These are phyloP conservation scores for Galeruca laticollis DNA, from an alignment of 2,888 invertebrate species.

Conservation along the genomic window DNA sequence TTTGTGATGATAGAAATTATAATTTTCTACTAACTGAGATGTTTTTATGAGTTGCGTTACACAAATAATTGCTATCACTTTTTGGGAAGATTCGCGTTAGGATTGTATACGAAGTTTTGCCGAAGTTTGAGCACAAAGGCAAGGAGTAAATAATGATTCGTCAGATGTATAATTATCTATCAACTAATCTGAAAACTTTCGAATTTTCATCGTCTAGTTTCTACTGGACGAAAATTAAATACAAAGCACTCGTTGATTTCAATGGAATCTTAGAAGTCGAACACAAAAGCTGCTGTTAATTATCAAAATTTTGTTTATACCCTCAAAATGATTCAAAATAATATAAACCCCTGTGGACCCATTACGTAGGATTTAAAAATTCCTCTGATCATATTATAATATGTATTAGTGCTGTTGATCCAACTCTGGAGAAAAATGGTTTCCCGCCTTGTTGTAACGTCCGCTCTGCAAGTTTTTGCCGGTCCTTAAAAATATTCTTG, in stretches of 20 bases:
- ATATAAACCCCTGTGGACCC: no score
- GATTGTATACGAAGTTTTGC: no score
- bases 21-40: no score
- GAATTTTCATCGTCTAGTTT: neutral
- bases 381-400: no score
- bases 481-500: conserved; percentile 22
- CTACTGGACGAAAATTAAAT: neutral
- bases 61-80: no score
- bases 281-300: no score
- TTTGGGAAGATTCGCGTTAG: no score
- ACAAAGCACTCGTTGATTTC: neutral
- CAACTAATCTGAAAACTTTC: neutral
- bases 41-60: no score
- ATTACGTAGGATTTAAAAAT: no score
- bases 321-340: no score
- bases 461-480: conserved; percentile 10
- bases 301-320: no score
- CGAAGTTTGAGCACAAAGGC: neutral
- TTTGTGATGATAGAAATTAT: no score
- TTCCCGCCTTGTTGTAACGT: neutral
- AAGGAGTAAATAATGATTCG: neutral
- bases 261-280: neutral
- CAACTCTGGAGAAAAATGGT: neutral
- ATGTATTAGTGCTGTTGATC: neutral
- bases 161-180: neutral